Evolutionary conservation across 1,140 invertebrate species (phyloP).

Genomic region (Diabrotica undecimpunctata): DNA sequence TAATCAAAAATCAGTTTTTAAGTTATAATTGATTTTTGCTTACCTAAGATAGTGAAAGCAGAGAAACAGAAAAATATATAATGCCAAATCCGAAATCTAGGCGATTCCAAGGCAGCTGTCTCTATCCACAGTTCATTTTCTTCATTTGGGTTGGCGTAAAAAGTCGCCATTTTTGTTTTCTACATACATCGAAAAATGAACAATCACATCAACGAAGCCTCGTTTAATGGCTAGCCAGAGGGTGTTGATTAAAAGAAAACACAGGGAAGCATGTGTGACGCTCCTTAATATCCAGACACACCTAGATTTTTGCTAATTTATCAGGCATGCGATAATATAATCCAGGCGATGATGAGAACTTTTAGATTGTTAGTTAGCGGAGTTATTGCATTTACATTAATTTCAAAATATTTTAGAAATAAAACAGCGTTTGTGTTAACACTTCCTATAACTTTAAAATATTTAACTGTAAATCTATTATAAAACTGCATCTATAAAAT

Average conservation of each 20-base stretch:
- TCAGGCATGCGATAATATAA: not conserved
- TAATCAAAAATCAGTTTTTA: no score
- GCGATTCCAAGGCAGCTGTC: slow-evolving; percentile 48
- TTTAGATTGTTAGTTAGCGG: no score
- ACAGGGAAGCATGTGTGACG: slow-evolving; percentile 7
- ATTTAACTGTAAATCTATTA: no score
- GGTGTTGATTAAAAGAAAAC: slow-evolving; percentile 5
- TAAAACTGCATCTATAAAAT: no score
- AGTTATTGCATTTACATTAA: no score
- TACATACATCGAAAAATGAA: slow-evolving; percentile 3
- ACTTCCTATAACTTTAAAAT: no score
- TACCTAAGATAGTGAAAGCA: slow-evolving; percentile 53
- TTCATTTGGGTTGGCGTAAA: slow-evolving; percentile 44
- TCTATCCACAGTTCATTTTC: slow-evolving; percentile 57
- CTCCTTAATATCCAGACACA: slow-evolving; percentile 11
- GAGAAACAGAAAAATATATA: slow-evolving; percentile 60
- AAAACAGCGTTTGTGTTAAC: no score
- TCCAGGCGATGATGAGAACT: no score
- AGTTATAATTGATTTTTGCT: slow-evolving; percentile 34
- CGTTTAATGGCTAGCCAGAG: slow-evolving; percentile 6
- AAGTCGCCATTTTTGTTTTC: slow-evolving; percentile 38
- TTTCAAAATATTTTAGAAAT: no score
- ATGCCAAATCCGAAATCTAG: slow-evolving; percentile 62
- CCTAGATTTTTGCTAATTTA: slow-evolving; percentile 4
- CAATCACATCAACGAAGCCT: not conserved